These are phyloP conservation scores for Parascotia fuliginaria DNA, from an alignment of 2,888 invertebrate species.

Conservation along the genomic window DNA sequence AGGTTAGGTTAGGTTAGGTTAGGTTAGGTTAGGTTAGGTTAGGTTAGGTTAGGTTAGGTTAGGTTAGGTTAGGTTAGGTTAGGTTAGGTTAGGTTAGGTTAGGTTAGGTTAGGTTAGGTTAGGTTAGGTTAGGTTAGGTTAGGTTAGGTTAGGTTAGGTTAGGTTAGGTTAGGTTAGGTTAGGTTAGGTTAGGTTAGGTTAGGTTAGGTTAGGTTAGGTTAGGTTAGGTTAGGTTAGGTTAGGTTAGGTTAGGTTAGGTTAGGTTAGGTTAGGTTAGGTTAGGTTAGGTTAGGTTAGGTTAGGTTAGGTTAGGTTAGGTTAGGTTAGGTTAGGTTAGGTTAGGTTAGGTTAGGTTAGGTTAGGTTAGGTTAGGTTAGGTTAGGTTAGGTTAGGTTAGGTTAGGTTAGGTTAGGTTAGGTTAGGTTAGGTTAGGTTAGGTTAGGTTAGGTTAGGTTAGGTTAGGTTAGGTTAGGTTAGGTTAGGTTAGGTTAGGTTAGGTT, in stretches of 20 bases:
- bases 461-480: conserved; percentile 4
- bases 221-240: not conserved
- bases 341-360: conserved; percentile 4
- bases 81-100: conserved; percentile 4
- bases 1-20: conserved; percentile 4
- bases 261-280: conserved; percentile 4
- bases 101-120: conserved; percentile 4
- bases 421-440: conserved; percentile 4
- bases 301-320: too few relatives aligned
- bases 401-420: conserved; percentile 3
- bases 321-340: conserved; percentile 4
- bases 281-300: conserved; percentile 8
- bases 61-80: conserved; percentile 4
- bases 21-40: conserved; percentile 4
- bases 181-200: not conserved
- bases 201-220: not conserved
- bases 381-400: conserved; percentile 4
- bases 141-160: not conserved
- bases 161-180: not conserved
- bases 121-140: conserved; percentile 4
- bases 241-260: not conserved
- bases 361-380: conserved; percentile 4
- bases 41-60: conserved; percentile 4
- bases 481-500: conserved; percentile 4
- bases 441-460: conserved; percentile 4